Percentiles rank a stretch among this genome's conserved stretches.
phyloP scores from a whole-genome alignment of 2,113 vertebrate species.

The Dicentrarchus labrax region DNA sequence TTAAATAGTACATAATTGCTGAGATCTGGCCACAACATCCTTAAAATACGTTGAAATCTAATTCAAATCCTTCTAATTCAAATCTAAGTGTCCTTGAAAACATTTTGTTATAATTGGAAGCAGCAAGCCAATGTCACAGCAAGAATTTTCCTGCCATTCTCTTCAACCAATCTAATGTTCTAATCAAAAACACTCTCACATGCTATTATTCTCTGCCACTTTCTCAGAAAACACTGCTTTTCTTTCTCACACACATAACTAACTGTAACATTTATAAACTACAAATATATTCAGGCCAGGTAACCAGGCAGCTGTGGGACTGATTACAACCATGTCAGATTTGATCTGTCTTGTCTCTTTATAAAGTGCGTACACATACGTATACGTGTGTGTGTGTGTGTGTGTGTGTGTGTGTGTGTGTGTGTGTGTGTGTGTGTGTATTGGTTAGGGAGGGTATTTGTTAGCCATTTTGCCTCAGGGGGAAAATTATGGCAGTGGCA shows the following conservation, averaged over 20 bases:
- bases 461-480: conserved; percentile 38
- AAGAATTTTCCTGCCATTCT: background rate
- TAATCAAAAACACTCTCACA: background rate
- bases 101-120: background rate
- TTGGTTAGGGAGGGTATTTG: conserved; percentile 12
- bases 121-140: background rate
- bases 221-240: too few relatives aligned
- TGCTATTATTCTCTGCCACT: too few relatives aligned
- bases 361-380: conserved; percentile 3
- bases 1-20: background rate
- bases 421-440: background rate
- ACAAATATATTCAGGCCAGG: conserved; percentile 43
- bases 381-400: background rate
- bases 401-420: background rate
- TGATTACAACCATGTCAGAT: conserved; percentile 72
- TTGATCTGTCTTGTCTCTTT: conserved; percentile 58
- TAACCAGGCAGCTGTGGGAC: conserved; percentile 58
- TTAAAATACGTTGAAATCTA: background rate
- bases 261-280: conserved; percentile 23
- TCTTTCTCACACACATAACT: background rate
- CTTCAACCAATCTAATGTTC: background rate
- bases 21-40: background rate
- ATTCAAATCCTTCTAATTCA: background rate
- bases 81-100: background rate
- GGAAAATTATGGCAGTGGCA: conserved; percentile 31